Percentiles rank a stretch among this genome's conserved stretches.
Conservation (phyloP, 2,888 invertebrate species). For the Sinhomidia bicolor region DNA sequence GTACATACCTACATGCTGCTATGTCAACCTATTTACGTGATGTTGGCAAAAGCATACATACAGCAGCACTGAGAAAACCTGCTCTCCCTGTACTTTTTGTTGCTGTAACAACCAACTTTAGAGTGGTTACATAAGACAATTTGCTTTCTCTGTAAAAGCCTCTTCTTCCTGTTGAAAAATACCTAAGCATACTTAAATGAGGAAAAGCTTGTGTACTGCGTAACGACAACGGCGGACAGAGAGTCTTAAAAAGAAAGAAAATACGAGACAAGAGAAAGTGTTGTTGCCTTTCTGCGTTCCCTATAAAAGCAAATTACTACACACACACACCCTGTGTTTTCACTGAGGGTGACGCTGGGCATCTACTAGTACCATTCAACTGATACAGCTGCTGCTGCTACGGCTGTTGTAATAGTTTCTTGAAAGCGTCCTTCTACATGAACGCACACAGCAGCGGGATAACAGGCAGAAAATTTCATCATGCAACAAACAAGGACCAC, state of each 20-base stretch:
- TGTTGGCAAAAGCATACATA: background rate
- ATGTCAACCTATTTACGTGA: background rate
- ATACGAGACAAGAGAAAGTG: too few species aligned
- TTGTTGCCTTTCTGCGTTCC: background rate
- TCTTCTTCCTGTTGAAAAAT: background rate
- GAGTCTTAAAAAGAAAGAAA: background rate
- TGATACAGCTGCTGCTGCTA: background rate
- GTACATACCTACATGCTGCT: background rate
- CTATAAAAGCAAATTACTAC: background rate
- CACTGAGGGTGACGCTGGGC: background rate
- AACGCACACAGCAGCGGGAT: slow-evolving; percentile 5
- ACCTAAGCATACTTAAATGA: slow-evolving; percentile 34
- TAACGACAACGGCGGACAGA: background rate
- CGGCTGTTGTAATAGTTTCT: background rate
- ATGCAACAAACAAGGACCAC: background rate
- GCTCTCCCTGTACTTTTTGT: slow-evolving; percentile 3
- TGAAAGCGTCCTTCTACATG: slow-evolving; percentile 41
- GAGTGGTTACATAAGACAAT: slow-evolving; percentile 40
- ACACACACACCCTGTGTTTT: too few species aligned
- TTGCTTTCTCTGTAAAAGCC: slow-evolving; percentile 45
- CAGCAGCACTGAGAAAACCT: background rate
- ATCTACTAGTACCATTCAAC: background rate
- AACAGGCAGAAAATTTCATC: background rate
- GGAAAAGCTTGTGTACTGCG: slow-evolving; percentile 1
- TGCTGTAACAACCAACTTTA: slow-evolving; percentile 3